phyloP scores from a whole-genome alignment of 2,797 vertebrate genomes.

The Atherinosoma microstoma region DNA sequence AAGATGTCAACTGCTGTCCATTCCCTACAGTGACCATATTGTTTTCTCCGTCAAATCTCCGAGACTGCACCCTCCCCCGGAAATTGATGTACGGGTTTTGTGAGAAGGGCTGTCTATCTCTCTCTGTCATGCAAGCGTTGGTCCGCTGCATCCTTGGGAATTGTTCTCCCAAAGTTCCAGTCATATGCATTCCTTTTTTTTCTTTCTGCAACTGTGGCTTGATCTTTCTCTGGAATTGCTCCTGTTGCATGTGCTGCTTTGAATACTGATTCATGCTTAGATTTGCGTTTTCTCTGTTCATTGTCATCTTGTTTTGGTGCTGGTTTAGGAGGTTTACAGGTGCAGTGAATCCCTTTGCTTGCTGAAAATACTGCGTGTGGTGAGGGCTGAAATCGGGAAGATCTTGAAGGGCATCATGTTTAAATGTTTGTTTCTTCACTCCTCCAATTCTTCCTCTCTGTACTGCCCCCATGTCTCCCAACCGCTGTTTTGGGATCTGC shows the following conservation, averaged over 20 bases:
- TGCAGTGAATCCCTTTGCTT: conserved; percentile 73
- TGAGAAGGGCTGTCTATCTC: conserved; percentile 73
- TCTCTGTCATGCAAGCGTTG: conserved; percentile 71
- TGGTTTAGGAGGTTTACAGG: conserved; percentile 69
- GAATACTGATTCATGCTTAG: conserved; percentile 55
- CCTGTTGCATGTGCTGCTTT: conserved; percentile 70
- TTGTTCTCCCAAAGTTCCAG: conserved; percentile 77
- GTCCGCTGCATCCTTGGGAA: conserved; percentile 71
- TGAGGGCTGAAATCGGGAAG: conserved; percentile 75
- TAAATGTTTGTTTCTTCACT: conserved; percentile 76
- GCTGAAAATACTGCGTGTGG: conserved; percentile 81
- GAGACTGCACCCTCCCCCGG: conserved; percentile 72
- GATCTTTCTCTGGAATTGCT: conserved; percentile 77
- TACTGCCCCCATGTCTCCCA: conserved; percentile 75
- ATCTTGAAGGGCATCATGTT: conserved; percentile 78
- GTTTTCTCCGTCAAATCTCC: conserved; percentile 76
- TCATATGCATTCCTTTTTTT: conserved; percentile 81
- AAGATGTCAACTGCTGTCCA: conserved; percentile 75
- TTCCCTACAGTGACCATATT: conserved; percentile 54
- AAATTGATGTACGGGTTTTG: conserved; percentile 81
- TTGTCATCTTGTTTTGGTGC: conserved; percentile 78
- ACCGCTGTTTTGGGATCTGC: conserved; percentile 81
- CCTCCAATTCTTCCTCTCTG: conserved; percentile 78
- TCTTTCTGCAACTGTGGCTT: conserved; percentile 81
- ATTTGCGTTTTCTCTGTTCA: conserved; percentile 59